A percentile compares a stretch with the other conserved stretches of the same genome.
Conservation (phyloP, 2,888 invertebrate genomes). For the Pristionchus mayeri region DNA sequence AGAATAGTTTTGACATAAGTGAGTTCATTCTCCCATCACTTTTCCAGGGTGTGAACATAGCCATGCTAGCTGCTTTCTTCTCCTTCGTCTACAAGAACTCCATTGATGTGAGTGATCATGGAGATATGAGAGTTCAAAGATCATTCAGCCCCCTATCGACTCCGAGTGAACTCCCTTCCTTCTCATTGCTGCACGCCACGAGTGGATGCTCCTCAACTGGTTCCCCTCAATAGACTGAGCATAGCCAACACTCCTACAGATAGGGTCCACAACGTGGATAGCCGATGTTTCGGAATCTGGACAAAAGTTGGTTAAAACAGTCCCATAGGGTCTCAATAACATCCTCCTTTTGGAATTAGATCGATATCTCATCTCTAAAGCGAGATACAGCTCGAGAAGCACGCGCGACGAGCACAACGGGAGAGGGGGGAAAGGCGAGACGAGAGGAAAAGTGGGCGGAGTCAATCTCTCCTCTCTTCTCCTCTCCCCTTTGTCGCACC, state of each 20-base stretch:
- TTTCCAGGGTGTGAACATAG: neutral
- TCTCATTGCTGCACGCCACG: neutral
- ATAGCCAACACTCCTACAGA: too few species aligned
- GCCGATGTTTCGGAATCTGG: too few species aligned
- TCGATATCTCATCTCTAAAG: too few species aligned
- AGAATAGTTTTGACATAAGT: neutral
- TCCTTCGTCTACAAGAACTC: slow-evolving; percentile 38
- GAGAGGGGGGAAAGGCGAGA: too few species aligned
- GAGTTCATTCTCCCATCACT: neutral
- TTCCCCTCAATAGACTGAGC: neutral
- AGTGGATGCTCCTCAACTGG: neutral
- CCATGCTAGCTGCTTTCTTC: slow-evolving; percentile 33
- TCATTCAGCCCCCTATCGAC: slow-evolving; percentile 11
- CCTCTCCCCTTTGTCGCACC: neutral
- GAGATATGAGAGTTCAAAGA: neutral
- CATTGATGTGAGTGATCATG: neutral
- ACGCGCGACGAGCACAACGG: too few species aligned
- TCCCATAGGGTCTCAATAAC: too few species aligned
- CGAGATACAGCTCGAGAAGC: too few species aligned
- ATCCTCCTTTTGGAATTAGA: too few species aligned
- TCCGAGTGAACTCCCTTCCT: neutral
- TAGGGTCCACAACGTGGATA: too few species aligned
- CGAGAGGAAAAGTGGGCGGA: too few species aligned
- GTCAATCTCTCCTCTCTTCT: too few species aligned
- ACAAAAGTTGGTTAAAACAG: too few species aligned